Conservation (phyloP, 92 coral and sea anemone genomes). For the Palythoa caribaeorum region DNA sequence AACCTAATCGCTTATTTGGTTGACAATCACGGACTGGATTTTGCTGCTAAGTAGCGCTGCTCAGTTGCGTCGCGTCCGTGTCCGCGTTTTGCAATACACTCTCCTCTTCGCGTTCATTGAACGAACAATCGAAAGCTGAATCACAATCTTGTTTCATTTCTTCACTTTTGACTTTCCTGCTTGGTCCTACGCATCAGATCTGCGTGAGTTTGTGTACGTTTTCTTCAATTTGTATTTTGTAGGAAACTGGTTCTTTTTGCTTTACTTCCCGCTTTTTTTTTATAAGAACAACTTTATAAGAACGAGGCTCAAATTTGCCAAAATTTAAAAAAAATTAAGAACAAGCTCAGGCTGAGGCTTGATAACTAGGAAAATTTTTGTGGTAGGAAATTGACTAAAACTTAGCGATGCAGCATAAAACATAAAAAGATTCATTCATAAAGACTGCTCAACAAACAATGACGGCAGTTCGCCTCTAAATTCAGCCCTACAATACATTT, state of each 20-base stretch:
- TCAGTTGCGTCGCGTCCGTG: slow-evolving; percentile 6
- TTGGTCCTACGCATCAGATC: not conserved
- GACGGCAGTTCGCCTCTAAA: too few species aligned
- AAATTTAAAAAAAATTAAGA: too few species aligned
- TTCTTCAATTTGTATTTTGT: not conserved
- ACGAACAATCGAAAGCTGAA: not conserved
- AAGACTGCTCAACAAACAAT: too few species aligned
- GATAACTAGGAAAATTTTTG: too few species aligned
- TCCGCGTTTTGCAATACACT: not conserved
- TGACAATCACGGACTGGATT: not conserved
- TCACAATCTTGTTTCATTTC: not conserved
- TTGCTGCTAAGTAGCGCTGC: not conserved
- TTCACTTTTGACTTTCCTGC: not conserved
- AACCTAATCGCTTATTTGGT: not conserved
- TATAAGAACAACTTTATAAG: too few species aligned
- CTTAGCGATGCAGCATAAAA: too few species aligned
- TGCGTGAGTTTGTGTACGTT: not conserved
- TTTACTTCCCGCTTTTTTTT: too few species aligned
- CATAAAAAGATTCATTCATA: too few species aligned
- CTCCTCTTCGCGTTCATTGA: not conserved
- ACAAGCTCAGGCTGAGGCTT: too few species aligned
- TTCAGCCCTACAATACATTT: too few species aligned
- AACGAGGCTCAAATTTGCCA: too few species aligned
- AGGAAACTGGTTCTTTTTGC: not conserved
- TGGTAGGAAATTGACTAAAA: too few species aligned